A percentile compares a stretch with the other conserved stretches of the same genome.
phyloP scores from a whole-genome alignment of 2,113 vertebrate species.

The Sisor rabdophorus region DNA sequence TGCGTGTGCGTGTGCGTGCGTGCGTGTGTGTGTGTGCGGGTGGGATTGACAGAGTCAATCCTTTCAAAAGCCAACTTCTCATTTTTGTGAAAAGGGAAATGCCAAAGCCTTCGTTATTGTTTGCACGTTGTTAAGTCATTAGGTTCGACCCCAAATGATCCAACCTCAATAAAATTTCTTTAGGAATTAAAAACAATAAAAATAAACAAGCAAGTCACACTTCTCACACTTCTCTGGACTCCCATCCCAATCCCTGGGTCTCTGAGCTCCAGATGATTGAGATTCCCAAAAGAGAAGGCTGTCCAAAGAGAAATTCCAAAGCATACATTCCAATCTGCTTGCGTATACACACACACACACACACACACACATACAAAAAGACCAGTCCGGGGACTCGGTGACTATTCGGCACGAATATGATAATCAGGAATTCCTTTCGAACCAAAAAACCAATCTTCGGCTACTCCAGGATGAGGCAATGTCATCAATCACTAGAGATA shows the following conservation, averaged over 20 bases:
- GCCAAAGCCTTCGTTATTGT: too few species aligned
- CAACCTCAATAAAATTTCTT: not conserved
- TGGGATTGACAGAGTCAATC: too few species aligned
- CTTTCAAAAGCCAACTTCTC: too few species aligned
- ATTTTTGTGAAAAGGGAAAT: too few species aligned
- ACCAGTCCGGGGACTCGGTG: slow-evolving; percentile 16
- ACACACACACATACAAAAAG: not conserved
- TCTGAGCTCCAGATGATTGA: slow-evolving; percentile 37
- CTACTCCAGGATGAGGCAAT: not conserved
- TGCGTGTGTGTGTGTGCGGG: too few species aligned
- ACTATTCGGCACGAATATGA: slow-evolving; percentile 35
- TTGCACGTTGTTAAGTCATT: not conserved
- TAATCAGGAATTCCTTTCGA: slow-evolving; percentile 9
- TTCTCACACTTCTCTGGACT: not conserved
- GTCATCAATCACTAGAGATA: not conserved
- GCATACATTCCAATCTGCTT: slow-evolving; percentile 39
- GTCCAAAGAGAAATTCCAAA: slow-evolving; percentile 40
- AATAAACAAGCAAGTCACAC: not conserved
- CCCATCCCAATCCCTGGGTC: slow-evolving; percentile 15
- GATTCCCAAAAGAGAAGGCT: slow-evolving; percentile 33
- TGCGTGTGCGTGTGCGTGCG: too few species aligned
- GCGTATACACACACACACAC: slow-evolving; percentile 3
- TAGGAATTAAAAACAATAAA: too few species aligned
- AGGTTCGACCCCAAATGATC: not conserved
- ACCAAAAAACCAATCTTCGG: not conserved